Conservation (phyloP, 2,113 vertebrate species). For the Ceyx cyanopectus region DNA sequence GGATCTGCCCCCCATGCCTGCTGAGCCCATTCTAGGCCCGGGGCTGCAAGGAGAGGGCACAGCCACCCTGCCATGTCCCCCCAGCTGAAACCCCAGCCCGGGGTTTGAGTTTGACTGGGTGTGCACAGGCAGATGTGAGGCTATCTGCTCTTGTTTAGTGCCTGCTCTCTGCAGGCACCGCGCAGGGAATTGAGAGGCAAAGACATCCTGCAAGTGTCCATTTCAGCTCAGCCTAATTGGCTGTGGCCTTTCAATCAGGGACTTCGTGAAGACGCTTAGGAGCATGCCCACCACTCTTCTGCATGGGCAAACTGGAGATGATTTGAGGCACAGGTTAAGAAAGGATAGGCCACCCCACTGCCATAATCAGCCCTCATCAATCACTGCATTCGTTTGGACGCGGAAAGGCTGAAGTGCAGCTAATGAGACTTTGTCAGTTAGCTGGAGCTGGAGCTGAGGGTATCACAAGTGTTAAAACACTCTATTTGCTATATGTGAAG, state of each 20-base stretch:
- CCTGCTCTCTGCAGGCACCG: neutral
- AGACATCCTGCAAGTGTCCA: conserved; percentile 30
- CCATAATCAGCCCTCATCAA: conserved; percentile 53
- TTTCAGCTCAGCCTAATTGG: conserved; percentile 54
- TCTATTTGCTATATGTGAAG: conserved; percentile 35
- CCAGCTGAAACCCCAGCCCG: fast-evolving
- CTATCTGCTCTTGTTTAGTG: neutral
- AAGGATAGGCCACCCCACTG: conserved; percentile 5
- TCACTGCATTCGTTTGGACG: neutral
- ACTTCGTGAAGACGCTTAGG: conserved; percentile 47
- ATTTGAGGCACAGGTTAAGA: conserved; percentile 21
- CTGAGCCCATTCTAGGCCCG: neutral
- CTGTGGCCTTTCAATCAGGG: conserved; percentile 58
- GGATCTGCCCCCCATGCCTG: fast-evolving
- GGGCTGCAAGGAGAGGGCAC: neutral
- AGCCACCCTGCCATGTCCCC: neutral
- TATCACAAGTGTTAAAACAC: conserved; percentile 54
- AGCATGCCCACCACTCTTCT: conserved; percentile 52
- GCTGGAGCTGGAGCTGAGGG: conserved; percentile 34
- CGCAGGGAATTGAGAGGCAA: neutral
- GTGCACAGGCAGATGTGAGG: neutral
- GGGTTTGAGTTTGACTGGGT: neutral
- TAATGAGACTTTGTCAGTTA: conserved; percentile 47
- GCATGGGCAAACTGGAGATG: conserved; percentile 43
- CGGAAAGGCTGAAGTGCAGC: conserved; percentile 22